Percentiles rank a stretch among this genome's conserved stretches.
Conservation (phyloP, 2,797 vertebrate genomes). For the Jordanella pulchra region DNA sequence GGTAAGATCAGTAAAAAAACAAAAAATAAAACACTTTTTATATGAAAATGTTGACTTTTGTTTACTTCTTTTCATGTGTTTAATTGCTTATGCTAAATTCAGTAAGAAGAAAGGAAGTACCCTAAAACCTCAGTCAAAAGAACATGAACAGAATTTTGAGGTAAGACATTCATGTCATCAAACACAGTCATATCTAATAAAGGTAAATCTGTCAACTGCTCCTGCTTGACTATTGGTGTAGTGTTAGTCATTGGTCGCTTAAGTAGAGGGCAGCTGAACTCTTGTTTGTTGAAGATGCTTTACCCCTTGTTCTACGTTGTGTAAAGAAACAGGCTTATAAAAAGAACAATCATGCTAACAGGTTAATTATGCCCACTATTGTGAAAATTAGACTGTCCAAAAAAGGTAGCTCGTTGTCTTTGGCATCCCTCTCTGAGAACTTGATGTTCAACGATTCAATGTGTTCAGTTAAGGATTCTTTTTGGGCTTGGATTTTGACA, state of each 20-base stretch:
- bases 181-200: not conserved
- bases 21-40: not conserved
- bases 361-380: not conserved
- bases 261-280: not conserved
- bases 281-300: not conserved
- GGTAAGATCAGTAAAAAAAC: constrained; percentile 1
- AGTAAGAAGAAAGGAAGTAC: not conserved
- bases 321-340: not conserved
- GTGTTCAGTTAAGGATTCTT: not conserved
- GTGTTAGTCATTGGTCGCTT: not conserved
- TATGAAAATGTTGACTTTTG: too few species aligned
- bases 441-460: not conserved
- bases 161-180: not conserved
- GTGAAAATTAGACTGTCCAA: not conserved
- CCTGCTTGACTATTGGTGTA: not conserved
- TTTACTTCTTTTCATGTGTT: not conserved
- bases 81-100: not conserved
- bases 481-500: not conserved
- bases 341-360: not conserved
- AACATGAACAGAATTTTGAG: not conserved
- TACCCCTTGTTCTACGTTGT: not conserved
- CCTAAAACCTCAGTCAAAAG: not conserved
- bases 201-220: not conserved
- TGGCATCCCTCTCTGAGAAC: not conserved
- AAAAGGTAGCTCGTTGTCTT: not conserved